A percentile compares a stretch with the other conserved stretches of the same genome.
These are phyloP conservation scores for Lepeophtheirus salmonis DNA, from an alignment of 1,140 invertebrate species.

Conservation along the genomic window DNA sequence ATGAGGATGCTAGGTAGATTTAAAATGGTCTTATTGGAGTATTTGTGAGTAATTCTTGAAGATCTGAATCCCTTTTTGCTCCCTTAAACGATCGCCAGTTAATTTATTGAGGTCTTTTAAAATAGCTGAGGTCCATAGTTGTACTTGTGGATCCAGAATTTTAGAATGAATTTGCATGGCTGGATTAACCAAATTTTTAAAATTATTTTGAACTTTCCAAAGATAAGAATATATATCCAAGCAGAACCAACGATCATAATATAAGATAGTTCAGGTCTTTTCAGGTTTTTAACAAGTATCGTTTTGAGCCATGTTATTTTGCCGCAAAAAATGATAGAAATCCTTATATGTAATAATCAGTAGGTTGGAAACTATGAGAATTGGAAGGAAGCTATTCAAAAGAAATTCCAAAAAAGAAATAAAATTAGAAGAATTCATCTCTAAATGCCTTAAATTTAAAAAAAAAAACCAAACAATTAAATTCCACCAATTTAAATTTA, in stretches of 20 bases:
- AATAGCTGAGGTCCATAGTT: slow-evolving; percentile 89
- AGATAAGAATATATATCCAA: slow-evolving; percentile 88
- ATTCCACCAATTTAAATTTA: no score
- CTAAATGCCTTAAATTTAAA: no score
- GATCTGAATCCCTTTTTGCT: slow-evolving; percentile 78
- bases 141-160: slow-evolving; percentile 92
- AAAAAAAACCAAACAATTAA: no score
- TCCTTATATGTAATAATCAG: slow-evolving; percentile 85
- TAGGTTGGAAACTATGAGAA: slow-evolving; percentile 72
- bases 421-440: no score
- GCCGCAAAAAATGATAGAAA: slow-evolving; percentile 89
- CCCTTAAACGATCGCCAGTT: slow-evolving; percentile 56
- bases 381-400: slow-evolving; percentile 58
- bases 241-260: slow-evolving; percentile 72
- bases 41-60: slow-evolving; percentile 82
- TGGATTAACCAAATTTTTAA: slow-evolving; percentile 94
- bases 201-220: slow-evolving; percentile 82
- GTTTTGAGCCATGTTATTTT: slow-evolving; percentile 85
- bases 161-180: slow-evolving; percentile 96
- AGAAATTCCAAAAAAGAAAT: slow-evolving; percentile 72
- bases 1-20: slow-evolving; percentile 71
- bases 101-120: slow-evolving; percentile 85
- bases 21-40: slow-evolving; percentile 77
- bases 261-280: slow-evolving; percentile 89
- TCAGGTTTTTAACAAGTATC: slow-evolving; percentile 77